Base-by-base conservation (phyloP, 1,140 invertebrate genomes). In the Eufriesea mexicana region DNA sequence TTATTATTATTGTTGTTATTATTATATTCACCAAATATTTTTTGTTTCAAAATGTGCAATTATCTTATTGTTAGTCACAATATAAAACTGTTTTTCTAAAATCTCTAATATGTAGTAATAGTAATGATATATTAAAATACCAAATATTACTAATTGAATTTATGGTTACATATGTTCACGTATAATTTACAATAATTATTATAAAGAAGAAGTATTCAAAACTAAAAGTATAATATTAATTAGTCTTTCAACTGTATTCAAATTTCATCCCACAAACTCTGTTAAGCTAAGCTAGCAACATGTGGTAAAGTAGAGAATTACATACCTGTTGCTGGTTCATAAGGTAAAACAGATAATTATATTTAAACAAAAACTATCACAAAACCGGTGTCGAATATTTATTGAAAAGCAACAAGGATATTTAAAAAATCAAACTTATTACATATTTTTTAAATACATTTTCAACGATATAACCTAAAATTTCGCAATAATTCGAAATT, bases 241-340 rank as follows among this genome's bases (percentile, higher is more conserved):
- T 35, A 35, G 35, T 35, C 35, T 35, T 35, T 35, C 35, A 35
- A 35, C 35, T 4, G 25, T 5, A 2, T 70, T 74, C 9, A 14
- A 47, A 25, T 86, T 62, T 23, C 8, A 8, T 4, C 2, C 7
- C 6, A 2, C 0, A 20, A 66, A 9, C 16, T 42, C 4, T 12
- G 1, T 10, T 25, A 5, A 4, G 9, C 62, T 77, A 25, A 0
- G 9, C 14, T 77, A 66, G 42, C 75, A 2, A 12, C 75, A 8
- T 12, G 14, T 14, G 75, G 55, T 77, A 77, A 77, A n/a, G 61
- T 55, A 77, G 75, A 55, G 12, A 67, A 66, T 68, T 5, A 12
- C 12, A 2, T 70, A 79, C 25, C 77, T 42, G 28, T 35, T 14
- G 42, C 23, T 8, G 66, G 35, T 70, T 54, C 10, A 20, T 6